Evolutionary conservation across 2,113 vertebrate genomes (phyloP).

Genomic region (Corythaeola cristata): DNA sequence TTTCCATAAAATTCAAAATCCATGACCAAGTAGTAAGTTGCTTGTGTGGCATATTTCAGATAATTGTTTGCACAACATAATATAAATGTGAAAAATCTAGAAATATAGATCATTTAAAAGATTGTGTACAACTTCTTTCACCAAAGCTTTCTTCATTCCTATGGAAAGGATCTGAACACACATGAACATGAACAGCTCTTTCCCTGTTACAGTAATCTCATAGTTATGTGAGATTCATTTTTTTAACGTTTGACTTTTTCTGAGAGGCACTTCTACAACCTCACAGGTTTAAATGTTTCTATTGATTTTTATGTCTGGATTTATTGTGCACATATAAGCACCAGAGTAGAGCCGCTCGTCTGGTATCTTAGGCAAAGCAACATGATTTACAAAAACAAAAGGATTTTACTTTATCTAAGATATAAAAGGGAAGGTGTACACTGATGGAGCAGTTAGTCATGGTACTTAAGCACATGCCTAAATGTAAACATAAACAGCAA

Average conservation of each 20-base stretch:
- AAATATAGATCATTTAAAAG: background rate
- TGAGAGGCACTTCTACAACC: slow-evolving; percentile 46
- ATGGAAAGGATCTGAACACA: background rate
- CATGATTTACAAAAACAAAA: background rate
- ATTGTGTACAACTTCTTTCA: background rate
- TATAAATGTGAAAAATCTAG: background rate
- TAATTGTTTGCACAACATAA: background rate
- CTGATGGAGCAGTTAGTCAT: background rate
- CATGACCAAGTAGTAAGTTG: background rate
- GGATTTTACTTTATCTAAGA: background rate
- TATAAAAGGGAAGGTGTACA: background rate
- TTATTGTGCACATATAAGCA: slow-evolving; percentile 59
- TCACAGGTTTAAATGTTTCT: slow-evolving; percentile 70
- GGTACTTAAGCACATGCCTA: background rate
- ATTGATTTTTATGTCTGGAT: slow-evolving; percentile 77
- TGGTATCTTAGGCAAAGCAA: slow-evolving; percentile 66
- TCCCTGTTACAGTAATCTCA: background rate
- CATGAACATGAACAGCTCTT: background rate
- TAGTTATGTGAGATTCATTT: background rate
- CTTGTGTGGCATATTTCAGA: background rate
- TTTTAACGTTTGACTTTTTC: slow-evolving; percentile 68
- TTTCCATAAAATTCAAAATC: slow-evolving; percentile 7
- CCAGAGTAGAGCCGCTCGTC: slow-evolving; percentile 38
- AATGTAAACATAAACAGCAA: background rate
- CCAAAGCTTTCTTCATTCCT: background rate